A percentile compares a stretch with the other conserved stretches of the same genome.
These are phyloP conservation scores for Poeciliopsis prolifica DNA, from an alignment of 2,113 vertebrate genomes.

Conservation along the genomic window DNA sequence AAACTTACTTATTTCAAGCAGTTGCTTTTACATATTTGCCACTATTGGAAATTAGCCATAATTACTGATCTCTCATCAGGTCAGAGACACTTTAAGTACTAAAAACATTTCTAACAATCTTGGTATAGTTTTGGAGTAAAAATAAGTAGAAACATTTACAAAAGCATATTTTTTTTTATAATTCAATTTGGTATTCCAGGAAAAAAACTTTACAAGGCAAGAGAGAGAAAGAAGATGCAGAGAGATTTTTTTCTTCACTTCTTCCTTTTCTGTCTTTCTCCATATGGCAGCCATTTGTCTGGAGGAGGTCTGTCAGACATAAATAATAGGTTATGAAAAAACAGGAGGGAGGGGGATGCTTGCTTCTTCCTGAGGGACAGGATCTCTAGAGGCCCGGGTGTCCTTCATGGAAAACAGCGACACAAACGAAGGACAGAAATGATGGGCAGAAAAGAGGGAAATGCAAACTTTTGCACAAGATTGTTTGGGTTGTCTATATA, in stretches of 20 bases:
- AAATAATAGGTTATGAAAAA: conserved; percentile 85
- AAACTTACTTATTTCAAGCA: too few relatives aligned
- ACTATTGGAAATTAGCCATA: conserved; percentile 37
- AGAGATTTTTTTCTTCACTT: conserved; percentile 38
- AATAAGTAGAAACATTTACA: conserved; percentile 23
- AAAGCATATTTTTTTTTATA: conserved; percentile 1
- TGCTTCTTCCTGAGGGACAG: conserved; percentile 76
- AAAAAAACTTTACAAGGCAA: conserved; percentile 15
- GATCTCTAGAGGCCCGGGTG: conserved; percentile 77
- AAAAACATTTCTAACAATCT: not conserved
- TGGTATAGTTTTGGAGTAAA: conserved; percentile 1
- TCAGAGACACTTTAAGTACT: conserved; percentile 28
- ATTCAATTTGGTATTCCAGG: conserved; percentile 30
- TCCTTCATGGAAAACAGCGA: conserved; percentile 71
- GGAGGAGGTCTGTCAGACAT: conserved; percentile 82
- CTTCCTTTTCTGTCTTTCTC: conserved; percentile 68
- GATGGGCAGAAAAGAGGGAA: conserved; percentile 25
- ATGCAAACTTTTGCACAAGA: conserved; percentile 14
- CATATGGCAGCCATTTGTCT: conserved; percentile 87
- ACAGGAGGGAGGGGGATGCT: conserved; percentile 64
- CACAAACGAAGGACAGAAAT: conserved; percentile 28
- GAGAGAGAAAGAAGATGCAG: conserved; percentile 29
- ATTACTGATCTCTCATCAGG: conserved; percentile 51
- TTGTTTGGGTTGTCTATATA: not conserved
- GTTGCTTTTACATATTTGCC: not conserved